Base-by-base conservation (phyloP, 2,888 invertebrate genomes). In the Athetis lepigone region DNA sequence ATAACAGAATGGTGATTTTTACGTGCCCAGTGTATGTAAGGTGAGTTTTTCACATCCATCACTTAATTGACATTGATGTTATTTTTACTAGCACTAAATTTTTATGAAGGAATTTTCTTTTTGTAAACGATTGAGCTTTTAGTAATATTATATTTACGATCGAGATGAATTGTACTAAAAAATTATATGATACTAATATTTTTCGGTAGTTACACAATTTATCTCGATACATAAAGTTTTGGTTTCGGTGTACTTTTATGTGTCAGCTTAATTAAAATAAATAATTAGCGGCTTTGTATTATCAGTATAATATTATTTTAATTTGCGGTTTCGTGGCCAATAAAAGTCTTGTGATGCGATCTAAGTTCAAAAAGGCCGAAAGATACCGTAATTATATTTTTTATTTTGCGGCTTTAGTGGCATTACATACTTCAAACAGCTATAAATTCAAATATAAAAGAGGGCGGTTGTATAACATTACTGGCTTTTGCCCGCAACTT, bases 21-120 rank as follows among this genome's bases (percentile, higher is more conserved):
- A 49, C 23, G 29, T 29, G 52, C 16, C 37, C 64, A 16, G 49
- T 64, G 42, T 77, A 67, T 69, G 9, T 79, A 62, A 77, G 78
- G 78, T 79, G 46, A 79, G 78, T 77, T 68, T 62, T 55, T 33
- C 11, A 40, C 8, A 50, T 52, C 1, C 18, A 36, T 54, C 19
- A 40, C 2, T 25, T 21, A 18, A 11, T 36, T 60, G 43, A 36
- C 18, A 33, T 59, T 59, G 9, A 49, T 49, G 42, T 25, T 59
- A 36, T 69, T 46, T 68, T 46, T 46, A 27, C 36, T 11, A 36
- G 50, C 45, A 40, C 45, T 46, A 61, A 60, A 36, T 60, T 27
- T 50, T 37, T 8, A 40, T 37, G 51, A 40, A 25, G 21, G 9
- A 56, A 27, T 39, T 61, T 57, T 43, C 19, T 43, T 42, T 57